Percentiles rank a stretch among this genome's conserved stretches.
phyloP scores from a whole-genome alignment of 2,888 invertebrate species.

The Tenthredo notha region DNA sequence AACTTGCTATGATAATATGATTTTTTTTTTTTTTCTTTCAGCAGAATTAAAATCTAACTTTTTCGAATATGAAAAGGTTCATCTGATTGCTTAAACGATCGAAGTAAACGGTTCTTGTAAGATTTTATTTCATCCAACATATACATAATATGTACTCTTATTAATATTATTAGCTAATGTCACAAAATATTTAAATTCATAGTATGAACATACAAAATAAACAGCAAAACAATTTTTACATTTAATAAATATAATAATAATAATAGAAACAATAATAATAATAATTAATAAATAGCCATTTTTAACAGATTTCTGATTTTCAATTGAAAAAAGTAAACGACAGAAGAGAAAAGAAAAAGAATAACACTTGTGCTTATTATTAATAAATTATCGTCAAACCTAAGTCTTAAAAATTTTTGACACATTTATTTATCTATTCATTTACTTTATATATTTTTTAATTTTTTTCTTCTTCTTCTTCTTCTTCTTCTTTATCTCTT shows the following conservation, averaged over 20 bases:
- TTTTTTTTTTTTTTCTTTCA: too few relatives aligned
- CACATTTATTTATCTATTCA: constrained; percentile 48
- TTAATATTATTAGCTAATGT: constrained; percentile 24
- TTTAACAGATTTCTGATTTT: constrained; percentile 22
- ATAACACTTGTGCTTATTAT: constrained; percentile 8
- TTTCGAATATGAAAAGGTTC: background rate
- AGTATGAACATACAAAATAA: constrained; percentile 49
- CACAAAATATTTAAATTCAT: constrained; percentile 44
- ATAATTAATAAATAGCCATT: constrained; percentile 31
- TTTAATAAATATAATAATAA: constrained; percentile 22
- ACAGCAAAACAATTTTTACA: constrained; percentile 36
- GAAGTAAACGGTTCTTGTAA: constrained; percentile 45
- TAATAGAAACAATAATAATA: constrained; percentile 9
- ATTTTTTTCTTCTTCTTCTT: constrained; percentile 20
- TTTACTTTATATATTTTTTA: constrained; percentile 55
- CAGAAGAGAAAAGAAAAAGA: background rate
- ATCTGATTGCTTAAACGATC: background rate
- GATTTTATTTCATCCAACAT: constrained; percentile 49
- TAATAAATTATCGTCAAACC: constrained; percentile 39
- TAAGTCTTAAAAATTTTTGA: constrained; percentile 42
- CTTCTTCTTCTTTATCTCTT: constrained; percentile 53
- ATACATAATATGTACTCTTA: constrained; percentile 31
- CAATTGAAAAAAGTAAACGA: background rate
- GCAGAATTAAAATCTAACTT: too few relatives aligned
- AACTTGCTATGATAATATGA: too few relatives aligned